Base-by-base conservation (phyloP, 2,113 vertebrate species). In the Saccopteryx bilineata region DNA sequence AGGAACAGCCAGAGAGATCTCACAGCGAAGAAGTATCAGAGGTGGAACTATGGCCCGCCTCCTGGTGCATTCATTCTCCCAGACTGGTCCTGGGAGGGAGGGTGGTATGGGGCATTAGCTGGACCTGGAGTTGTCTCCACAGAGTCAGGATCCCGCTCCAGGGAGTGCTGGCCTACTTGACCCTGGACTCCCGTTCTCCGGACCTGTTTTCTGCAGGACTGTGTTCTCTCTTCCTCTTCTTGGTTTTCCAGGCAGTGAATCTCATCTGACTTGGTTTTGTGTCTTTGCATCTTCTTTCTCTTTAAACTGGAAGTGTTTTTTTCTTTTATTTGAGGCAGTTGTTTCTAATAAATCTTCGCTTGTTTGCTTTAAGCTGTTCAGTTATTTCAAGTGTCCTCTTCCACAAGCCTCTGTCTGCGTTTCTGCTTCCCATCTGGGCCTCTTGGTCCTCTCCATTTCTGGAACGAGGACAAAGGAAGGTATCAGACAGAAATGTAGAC, bases 361-460 rank as follows among this genome's bases (percentile, higher is more conserved):
- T 97, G 87, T 95, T 96, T 96, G 93, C 89, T 86, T 93, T 81
- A 93, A 86, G 78, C 90, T 92, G 31, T 68, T 79, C n/a, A 21
- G 46, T 97, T 94, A 96, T 96, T 97, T 97, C 87, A 87, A 95
- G 93, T 89, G 80, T 76, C 85, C 69, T 91, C 68, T 89, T 89
- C 81, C 86, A 71, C 46, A 31, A 18, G 19, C 50, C 23, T 92
- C 87, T 79, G 88, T 80, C 23, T 90, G 14, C 33, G 24, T 93
- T 95, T 96, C 93, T 96, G 88, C 50, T 96, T 89, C 74, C 88
- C 93, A 89, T 96, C 96, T 96, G 88, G 78, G 50, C 58, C 7
- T 18, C 69, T 91, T 28, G 5, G 39, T 94, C 60, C 48, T 88
- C 68, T 74, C 56, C 75, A 5, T 84, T 94, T 90, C 80, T 87